These are phyloP conservation scores for Trichogramma evanescens DNA, from an alignment of 2,888 invertebrate genomes.

Conservation along the genomic window DNA sequence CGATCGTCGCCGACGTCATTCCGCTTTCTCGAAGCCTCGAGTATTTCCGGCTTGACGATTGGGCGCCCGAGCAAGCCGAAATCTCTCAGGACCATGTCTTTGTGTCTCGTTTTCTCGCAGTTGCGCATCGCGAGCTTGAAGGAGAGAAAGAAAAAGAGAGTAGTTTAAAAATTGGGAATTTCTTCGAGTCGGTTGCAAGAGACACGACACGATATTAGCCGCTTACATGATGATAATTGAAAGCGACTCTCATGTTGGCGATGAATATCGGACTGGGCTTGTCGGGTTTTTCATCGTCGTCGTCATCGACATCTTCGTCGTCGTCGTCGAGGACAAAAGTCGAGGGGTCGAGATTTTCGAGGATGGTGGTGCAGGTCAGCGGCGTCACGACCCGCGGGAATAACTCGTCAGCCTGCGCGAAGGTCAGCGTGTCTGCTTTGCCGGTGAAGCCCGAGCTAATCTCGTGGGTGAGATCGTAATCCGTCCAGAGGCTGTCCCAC, in stretches of 20 bases:
- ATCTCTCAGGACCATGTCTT: too few relatives aligned
- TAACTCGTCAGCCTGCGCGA: conserved; percentile 71
- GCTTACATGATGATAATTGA: conserved; percentile 31
- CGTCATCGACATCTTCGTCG: background rate
- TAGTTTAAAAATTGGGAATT: background rate
- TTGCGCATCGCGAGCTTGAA: background rate
- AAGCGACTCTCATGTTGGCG: conserved; percentile 17
- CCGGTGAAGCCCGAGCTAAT: conserved; percentile 62
- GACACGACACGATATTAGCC: background rate
- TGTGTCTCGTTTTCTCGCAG: background rate
- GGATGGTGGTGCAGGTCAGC: conserved; percentile 48
- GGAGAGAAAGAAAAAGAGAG: background rate
- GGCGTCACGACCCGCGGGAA: conserved; percentile 58
- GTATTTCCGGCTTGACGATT: conserved; percentile 53
- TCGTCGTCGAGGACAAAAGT: background rate
- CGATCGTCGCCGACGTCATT: conserved; percentile 36
- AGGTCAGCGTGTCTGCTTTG: conserved; percentile 60
- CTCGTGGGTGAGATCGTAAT: conserved; percentile 74
- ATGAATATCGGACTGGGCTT: background rate
- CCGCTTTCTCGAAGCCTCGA: conserved; percentile 49
- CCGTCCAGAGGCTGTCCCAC: conserved; percentile 64
- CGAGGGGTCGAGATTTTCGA: conserved; percentile 32
- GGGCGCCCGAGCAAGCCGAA: conserved; percentile 47
- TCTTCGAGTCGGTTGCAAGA: background rate
- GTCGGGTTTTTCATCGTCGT: background rate